A percentile compares a stretch with the other conserved stretches of the same genome.
Evolutionary conservation across 1,140 invertebrate species (phyloP).

Genomic region (Drosophila pseudoobscura): DNA sequence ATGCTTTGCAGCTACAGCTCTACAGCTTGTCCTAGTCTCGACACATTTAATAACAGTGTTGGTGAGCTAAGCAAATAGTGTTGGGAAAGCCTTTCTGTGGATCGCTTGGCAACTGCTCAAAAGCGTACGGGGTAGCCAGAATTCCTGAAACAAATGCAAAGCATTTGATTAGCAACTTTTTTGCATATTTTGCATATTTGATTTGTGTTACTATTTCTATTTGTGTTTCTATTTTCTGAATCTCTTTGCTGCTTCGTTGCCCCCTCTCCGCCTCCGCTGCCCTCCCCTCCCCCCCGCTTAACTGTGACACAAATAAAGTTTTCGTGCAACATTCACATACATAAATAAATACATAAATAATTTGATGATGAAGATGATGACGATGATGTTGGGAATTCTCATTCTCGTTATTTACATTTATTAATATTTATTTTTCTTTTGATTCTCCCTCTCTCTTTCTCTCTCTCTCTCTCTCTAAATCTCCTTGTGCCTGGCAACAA

Average conservation of each 20-base stretch:
- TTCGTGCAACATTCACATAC: constrained; percentile 4
- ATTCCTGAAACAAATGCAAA: constrained; percentile 11
- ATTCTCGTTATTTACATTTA: constrained; percentile 35
- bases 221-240: constrained; percentile 16
- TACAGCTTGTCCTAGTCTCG: too few relatives aligned
- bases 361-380: constrained; percentile 20
- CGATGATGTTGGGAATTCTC: constrained; percentile 5
- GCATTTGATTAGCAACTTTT: constrained; percentile 29
- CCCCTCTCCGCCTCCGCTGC: too few relatives aligned
- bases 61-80: too few relatives aligned
- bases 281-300: too few relatives aligned
- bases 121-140: background rate
- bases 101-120: too few relatives aligned
- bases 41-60: too few relatives aligned
- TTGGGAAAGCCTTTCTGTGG: too few relatives aligned
- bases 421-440: constrained; percentile 53
- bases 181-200: constrained; percentile 63
- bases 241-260: too few relatives aligned
- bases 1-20: too few relatives aligned
- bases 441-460: constrained; percentile 3
- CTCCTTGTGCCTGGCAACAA: background rate
- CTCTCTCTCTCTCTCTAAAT: background rate
- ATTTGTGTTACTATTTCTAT: constrained; percentile 41
- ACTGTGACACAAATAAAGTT: constrained; percentile 12
- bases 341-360: constrained; percentile 53